These are phyloP conservation scores for Gymnocephalus cernua DNA, from an alignment of 2,113 vertebrate genomes.

Conservation along the genomic window DNA sequence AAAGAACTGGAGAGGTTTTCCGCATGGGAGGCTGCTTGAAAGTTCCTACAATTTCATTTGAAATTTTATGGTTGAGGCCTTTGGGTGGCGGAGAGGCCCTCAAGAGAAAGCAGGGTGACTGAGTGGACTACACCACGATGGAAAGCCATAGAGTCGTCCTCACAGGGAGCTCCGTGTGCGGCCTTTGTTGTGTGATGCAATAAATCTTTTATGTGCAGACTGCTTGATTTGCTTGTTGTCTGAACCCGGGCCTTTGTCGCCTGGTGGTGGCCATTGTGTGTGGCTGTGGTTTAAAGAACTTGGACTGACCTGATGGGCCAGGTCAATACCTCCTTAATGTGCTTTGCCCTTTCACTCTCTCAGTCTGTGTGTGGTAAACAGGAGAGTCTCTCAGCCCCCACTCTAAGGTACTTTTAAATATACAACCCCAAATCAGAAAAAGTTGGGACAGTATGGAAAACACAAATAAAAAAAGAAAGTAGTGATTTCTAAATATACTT, in stretches of 20 bases:
- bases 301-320: constrained; percentile 70
- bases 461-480: too few relatives aligned
- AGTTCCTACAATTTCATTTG: constrained; percentile 65
- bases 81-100: constrained; percentile 67
- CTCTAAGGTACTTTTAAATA: constrained; percentile 57
- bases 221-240: constrained; percentile 81
- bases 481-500: too few relatives aligned
- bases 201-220: constrained; percentile 81
- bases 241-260: constrained; percentile 75
- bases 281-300: constrained; percentile 68
- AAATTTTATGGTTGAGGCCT: constrained; percentile 76
- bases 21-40: constrained; percentile 60
- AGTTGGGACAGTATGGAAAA: too few relatives aligned
- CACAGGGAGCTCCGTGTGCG: constrained; percentile 67
- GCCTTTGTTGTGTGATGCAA: constrained; percentile 75
- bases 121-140: constrained; percentile 65
- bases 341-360: constrained; percentile 69
- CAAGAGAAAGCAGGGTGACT: constrained; percentile 68
- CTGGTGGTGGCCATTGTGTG: constrained; percentile 72
- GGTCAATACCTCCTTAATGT: constrained; percentile 74
- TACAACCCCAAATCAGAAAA: too few relatives aligned
- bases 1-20: constrained; percentile 59
- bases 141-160: constrained; percentile 61
- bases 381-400: constrained; percentile 60
- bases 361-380: constrained; percentile 78